Evolutionary conservation across 2,797 vertebrate genomes (phyloP).

Genomic region (Sebastes itinus): DNA sequence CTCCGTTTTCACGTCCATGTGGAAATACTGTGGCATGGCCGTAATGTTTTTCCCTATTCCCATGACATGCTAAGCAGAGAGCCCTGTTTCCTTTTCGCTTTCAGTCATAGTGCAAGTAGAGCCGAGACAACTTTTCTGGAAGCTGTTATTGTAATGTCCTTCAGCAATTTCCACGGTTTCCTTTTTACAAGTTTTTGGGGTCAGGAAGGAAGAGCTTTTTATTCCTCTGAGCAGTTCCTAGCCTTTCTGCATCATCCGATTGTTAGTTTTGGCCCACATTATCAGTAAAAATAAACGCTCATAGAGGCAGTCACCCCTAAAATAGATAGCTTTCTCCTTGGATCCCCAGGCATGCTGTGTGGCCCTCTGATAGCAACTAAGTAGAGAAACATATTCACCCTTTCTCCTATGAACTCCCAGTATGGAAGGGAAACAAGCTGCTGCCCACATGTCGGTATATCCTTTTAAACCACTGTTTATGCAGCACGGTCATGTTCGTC

Average conservation of each 20-base stretch:
- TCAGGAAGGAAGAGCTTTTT: conserved; percentile 76
- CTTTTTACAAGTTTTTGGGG: conserved; percentile 57
- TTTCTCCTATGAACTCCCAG: conserved; percentile 27
- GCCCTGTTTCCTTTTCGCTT: conserved; percentile 49
- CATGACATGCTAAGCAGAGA: conserved; percentile 40
- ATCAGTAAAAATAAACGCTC: conserved; percentile 81
- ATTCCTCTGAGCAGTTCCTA: conserved; percentile 65
- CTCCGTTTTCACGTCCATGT: conserved; percentile 49
- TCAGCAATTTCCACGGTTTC: conserved; percentile 59
- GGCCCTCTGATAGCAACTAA: conserved; percentile 70
- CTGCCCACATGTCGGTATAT: conserved; percentile 47
- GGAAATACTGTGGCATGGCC: conserved; percentile 30
- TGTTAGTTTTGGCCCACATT: conserved; percentile 81
- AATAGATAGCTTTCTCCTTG: conserved; percentile 76
- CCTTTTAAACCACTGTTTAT: conserved; percentile 47
- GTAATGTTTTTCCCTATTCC: conserved; percentile 58
- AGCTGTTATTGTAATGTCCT: conserved; percentile 49
- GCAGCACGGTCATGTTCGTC: conserved; percentile 31
- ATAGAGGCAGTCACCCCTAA: conserved; percentile 81
- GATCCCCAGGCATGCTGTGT: conserved; percentile 75
- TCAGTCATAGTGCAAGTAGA: conserved; percentile 17
- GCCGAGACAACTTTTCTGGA: conserved; percentile 31
- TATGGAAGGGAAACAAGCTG: conserved; percentile 53
- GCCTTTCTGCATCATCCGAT: conserved; percentile 65
- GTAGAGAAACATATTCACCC: conserved; percentile 60